Evolutionary conservation across 2,797 vertebrate genomes (phyloP).

Genomic region (Salmo trutta): DNA sequence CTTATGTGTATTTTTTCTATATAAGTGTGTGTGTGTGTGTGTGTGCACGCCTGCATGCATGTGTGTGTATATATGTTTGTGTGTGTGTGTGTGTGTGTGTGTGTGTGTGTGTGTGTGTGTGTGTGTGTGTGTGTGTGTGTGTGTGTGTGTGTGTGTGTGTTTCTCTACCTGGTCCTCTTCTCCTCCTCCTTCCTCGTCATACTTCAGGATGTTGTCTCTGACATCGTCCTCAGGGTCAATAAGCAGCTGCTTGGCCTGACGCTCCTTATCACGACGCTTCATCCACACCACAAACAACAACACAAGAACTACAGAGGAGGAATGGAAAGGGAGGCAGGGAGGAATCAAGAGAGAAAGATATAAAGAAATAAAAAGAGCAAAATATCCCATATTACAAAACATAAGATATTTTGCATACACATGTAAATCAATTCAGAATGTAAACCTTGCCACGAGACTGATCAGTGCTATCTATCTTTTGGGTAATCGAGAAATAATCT

Average conservation of each 20-base stretch:
- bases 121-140: not conserved
- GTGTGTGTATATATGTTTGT: not conserved
- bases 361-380: not conserved
- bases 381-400: conserved; percentile 40
- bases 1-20: not conserved
- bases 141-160: conserved; percentile 42
- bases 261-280: conserved; percentile 94
- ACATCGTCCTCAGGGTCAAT: conserved; percentile 97
- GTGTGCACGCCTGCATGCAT: not conserved
- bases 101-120: not conserved
- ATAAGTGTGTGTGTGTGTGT: no score
- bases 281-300: conserved; percentile 98
- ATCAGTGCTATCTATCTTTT: conserved; percentile 48
- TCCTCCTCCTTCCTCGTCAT: conserved; percentile 98
- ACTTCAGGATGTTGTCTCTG: conserved; percentile 96
- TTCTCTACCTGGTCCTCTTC: conserved; percentile 94
- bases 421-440: conserved; percentile 57
- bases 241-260: conserved; percentile 94
- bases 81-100: no score
- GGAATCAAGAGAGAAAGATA: not conserved
- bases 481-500: conserved; percentile 67
- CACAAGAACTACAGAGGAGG: conserved; percentile 82
- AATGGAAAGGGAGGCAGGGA: not conserved
- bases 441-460: conserved; percentile 42
- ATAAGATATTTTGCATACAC: conserved; percentile 57